Percentiles rank a stretch among this genome's conserved stretches.
phyloP scores from a whole-genome alignment of 2,113 vertebrate genomes.

The Solea senegalensis region DNA sequence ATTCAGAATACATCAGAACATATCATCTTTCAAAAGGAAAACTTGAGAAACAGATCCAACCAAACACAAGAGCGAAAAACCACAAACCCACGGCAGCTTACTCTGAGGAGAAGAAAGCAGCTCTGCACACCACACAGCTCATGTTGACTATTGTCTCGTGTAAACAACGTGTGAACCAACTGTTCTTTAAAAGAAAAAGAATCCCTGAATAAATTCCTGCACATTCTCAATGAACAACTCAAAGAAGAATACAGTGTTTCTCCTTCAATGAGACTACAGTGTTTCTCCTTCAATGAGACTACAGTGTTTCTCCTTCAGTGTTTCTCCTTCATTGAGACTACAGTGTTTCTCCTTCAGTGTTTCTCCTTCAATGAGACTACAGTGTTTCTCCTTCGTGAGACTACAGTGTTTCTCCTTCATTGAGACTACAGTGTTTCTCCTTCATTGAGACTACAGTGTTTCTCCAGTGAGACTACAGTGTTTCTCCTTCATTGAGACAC shows the following conservation, averaged over 20 bases:
- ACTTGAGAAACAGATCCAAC: not conserved
- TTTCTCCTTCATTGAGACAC: no score
- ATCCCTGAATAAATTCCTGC: conserved; percentile 4
- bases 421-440: no score
- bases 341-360: no score
- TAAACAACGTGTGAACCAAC: conserved; percentile 1
- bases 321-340: no score
- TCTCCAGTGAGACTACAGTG: no score
- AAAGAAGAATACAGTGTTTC: no score
- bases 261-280: not conserved
- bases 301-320: no score
- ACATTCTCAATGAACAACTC: no score
- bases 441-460: no score
- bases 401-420: not conserved
- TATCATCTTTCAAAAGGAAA: not conserved
- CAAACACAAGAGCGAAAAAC: conserved; percentile 18
- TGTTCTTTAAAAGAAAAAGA: conserved; percentile 16
- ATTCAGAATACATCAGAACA: not conserved
- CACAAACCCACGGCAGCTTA: not conserved
- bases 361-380: no score
- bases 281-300: no score
- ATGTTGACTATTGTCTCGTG: not conserved
- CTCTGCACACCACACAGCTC: no score
- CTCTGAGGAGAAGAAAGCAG: not conserved
- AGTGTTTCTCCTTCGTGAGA: not conserved